These are phyloP conservation scores for Xestobium rufovillosum DNA, from an alignment of 2,888 invertebrate genomes.

Conservation along the genomic window DNA sequence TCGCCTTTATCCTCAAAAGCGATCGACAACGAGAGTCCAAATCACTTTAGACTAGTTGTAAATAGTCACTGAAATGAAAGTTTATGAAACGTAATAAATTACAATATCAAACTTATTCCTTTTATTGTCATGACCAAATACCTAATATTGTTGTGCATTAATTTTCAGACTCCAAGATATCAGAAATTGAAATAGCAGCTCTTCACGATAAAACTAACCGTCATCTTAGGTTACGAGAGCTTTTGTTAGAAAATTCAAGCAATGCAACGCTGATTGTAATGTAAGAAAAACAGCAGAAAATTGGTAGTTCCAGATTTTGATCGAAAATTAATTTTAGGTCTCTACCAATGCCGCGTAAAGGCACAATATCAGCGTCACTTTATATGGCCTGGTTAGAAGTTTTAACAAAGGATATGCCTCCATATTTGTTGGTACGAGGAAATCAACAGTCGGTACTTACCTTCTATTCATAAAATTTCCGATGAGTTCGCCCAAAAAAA, in stretches of 20 bases:
- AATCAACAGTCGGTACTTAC: conserved; percentile 85
- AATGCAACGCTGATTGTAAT: conserved; percentile 88
- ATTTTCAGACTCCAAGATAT: conserved; percentile 56
- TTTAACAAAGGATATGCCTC: conserved; percentile 81
- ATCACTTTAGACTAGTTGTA: no score
- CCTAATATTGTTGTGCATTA: conserved; percentile 7
- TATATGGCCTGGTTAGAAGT: conserved; percentile 97
- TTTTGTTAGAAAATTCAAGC: conserved; percentile 79
- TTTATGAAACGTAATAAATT: no score
- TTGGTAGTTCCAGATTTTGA: no score
- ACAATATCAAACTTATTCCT: no score
- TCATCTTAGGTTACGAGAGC: conserved; percentile 83
- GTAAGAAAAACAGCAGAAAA: conserved; percentile 51
- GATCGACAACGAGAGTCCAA: no score
- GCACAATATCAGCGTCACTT: conserved; percentile 79
- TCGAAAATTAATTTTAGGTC: no score
- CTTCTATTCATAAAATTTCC: conserved; percentile 66
- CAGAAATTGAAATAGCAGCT: conserved; percentile 63
- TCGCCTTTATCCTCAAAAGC: no score
- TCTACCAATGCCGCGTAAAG: conserved; percentile 87
- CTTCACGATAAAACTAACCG: conserved; percentile 83
- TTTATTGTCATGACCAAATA: background rate
- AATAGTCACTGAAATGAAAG: no score
- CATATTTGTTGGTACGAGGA: conserved; percentile 77
- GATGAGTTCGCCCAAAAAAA: no score